Conservation (phyloP, 2,888 invertebrate genomes). For the Orthonychiurus folsomi region DNA sequence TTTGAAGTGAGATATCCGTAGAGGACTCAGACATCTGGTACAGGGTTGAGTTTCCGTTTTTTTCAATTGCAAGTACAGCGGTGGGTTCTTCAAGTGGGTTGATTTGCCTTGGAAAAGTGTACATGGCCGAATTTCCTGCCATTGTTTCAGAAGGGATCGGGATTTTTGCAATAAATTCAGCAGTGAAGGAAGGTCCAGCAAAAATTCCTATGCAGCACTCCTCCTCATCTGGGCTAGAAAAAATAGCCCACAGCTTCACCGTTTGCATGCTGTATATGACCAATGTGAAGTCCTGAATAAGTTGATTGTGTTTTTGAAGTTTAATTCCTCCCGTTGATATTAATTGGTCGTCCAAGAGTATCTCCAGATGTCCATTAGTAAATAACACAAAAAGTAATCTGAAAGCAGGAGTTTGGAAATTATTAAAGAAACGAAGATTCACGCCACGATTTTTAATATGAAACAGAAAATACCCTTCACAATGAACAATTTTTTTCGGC, state of each 20-base stretch:
- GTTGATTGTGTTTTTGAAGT: slow-evolving; percentile 10
- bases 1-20: slow-evolving; percentile 33
- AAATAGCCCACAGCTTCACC: slow-evolving; percentile 33
- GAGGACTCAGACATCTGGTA: slow-evolving; percentile 35
- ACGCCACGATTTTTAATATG: background rate
- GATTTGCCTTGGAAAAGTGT: slow-evolving; percentile 21
- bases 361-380: slow-evolving; percentile 28
- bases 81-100: slow-evolving; percentile 30
- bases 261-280: slow-evolving; percentile 18
- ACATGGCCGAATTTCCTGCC: background rate
- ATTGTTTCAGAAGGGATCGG: background rate
- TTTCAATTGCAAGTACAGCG: slow-evolving; percentile 22
- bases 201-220: slow-evolving; percentile 31
- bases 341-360: slow-evolving; percentile 18
- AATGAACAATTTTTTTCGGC: slow-evolving; percentile 3
- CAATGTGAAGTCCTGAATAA: slow-evolving; percentile 29
- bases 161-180: slow-evolving; percentile 28
- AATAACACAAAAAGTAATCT: slow-evolving; percentile 30
- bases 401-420: slow-evolving; percentile 5
- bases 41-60: slow-evolving; percentile 12
- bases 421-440: no score
- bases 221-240: background rate
- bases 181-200: slow-evolving; percentile 20
- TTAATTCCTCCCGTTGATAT: slow-evolving; percentile 5
- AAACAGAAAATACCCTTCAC: slow-evolving; percentile 2